Conservation (phyloP, 2,888 invertebrate genomes). For the Oligia latruncula region DNA sequence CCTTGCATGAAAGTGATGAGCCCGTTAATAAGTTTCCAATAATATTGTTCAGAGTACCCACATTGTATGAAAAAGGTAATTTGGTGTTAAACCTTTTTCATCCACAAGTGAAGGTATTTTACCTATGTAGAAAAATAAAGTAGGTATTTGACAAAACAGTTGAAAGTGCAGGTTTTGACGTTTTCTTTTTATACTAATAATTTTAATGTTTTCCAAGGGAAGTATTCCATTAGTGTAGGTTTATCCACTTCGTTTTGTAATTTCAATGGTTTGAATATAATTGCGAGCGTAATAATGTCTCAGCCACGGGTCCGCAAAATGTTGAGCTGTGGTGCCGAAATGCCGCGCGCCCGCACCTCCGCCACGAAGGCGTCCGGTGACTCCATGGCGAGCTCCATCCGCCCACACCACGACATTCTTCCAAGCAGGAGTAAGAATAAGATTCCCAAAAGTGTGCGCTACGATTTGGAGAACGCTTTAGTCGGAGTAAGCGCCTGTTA, state of each 20-base stretch:
- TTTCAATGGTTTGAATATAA: constrained; percentile 58
- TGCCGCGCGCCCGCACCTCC: constrained; percentile 46
- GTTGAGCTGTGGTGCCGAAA: constrained; percentile 49
- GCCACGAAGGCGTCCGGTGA: constrained; percentile 66
- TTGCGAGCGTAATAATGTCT: constrained; percentile 69
- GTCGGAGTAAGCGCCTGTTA: constrained; percentile 79
- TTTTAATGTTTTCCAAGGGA: constrained; percentile 71
- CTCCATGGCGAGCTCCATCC: constrained; percentile 49
- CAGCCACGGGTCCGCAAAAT: constrained; percentile 70
- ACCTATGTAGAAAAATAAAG: constrained; percentile 19
- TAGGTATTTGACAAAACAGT: constrained; percentile 69
- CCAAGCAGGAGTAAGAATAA: constrained; percentile 76
- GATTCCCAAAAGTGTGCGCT: constrained; percentile 81
- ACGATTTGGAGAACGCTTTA: constrained; percentile 85
- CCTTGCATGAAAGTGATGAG: neutral
- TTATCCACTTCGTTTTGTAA: constrained; percentile 41
- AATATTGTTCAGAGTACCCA: constrained; percentile 20
- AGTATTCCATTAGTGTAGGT: constrained; percentile 57
- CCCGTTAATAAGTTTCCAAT: neutral
- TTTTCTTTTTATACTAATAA: constrained; percentile 72
- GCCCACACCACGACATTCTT: constrained; percentile 58
- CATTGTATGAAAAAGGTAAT: constrained; percentile 14
- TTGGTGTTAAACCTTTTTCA: constrained; percentile 1
- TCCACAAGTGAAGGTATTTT: constrained; percentile 3
- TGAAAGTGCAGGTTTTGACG: constrained; percentile 73